Percentiles rank a stretch among this genome's conserved stretches.
These are phyloP conservation scores for Dasyprocta punctata DNA, from an alignment of 2,113 vertebrate species.

Conservation along the genomic window DNA sequence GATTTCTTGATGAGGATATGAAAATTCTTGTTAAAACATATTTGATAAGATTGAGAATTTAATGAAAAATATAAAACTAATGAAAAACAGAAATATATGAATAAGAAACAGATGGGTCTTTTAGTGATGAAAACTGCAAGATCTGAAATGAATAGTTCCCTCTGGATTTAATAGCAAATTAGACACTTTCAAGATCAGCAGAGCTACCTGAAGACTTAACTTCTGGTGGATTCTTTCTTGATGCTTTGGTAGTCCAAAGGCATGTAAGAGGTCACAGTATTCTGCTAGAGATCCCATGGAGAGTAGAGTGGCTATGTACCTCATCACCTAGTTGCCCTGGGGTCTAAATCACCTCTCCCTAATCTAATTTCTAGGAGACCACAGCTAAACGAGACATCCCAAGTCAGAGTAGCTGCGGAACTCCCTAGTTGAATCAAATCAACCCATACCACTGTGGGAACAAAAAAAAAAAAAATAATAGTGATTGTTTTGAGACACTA, in stretches of 20 bases:
- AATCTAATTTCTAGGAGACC: background rate
- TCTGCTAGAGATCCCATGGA: background rate
- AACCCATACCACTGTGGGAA: background rate
- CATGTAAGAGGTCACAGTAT: background rate
- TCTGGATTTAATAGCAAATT: background rate
- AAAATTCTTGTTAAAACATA: background rate
- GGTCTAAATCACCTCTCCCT: background rate
- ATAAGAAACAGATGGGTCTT: background rate
- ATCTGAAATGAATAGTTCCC: background rate
- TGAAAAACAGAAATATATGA: background rate
- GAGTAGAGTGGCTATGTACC: background rate
- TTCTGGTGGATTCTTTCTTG: background rate
- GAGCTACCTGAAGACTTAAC: background rate
- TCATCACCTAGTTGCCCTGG: fast-evolving
- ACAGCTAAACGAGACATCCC: background rate
- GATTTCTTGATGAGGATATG: background rate
- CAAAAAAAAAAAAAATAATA: background rate
- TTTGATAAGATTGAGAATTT: background rate
- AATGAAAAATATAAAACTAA: conserved; percentile 22
- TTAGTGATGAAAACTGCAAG: background rate
- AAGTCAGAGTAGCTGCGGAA: background rate
- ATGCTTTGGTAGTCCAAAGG: background rate
- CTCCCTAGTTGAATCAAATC: background rate
- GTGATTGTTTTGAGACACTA: background rate
- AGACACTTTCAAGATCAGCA: background rate